Base-by-base conservation (phyloP, 2,113 vertebrate species). In the Coryphaenoides rupestris region DNA sequence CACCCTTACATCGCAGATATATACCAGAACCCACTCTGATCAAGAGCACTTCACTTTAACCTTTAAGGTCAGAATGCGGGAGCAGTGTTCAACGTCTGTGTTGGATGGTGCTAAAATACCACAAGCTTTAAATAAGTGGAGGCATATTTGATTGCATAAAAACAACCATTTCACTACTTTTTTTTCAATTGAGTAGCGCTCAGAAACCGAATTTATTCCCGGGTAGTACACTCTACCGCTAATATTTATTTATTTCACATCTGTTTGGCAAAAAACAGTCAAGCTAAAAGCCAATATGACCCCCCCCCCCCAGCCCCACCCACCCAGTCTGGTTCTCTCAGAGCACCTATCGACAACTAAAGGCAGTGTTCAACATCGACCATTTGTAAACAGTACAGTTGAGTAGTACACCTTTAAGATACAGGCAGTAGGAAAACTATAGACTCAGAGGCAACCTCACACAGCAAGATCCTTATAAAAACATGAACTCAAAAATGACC, bases 291-390 rank as follows among this genome's bases (percentile, higher is more conserved):
- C 40, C 40, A 45, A 45, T 5, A 13, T 45, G 40, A 45, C 40
- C 13, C 21, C 60, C 59, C 60, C 26, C n/a, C n/a, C n/a, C n/a
- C n/a, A n/a, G n/a, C n/a, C n/a, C 3, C 60, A 55, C 57, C 19
- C 49, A n/a, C 57, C 24, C 45, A 66, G 59, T 55, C 52, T 57
- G 62, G 17, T 45, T 49, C 33, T 49, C 33, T 58, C 33, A 71
- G 70, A 85, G 76, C 78, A 83, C 72, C 66, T 40, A 68, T 69
- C 53, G 33, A 65, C 22, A 60, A 24, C 68, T 68, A 62, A 55
- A 73, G 82, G 85, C 81, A 82, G 77, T 80, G 75, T 73, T 77
- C 26, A 58, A 40, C 81, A 69, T 76, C 19, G 5, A 58, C 26
- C 26, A 58, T 33, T 62, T 80, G 83, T 85, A 82, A 85, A 87